Conservation (phyloP, 1,140 invertebrate species). For the Cydia splendana region DNA sequence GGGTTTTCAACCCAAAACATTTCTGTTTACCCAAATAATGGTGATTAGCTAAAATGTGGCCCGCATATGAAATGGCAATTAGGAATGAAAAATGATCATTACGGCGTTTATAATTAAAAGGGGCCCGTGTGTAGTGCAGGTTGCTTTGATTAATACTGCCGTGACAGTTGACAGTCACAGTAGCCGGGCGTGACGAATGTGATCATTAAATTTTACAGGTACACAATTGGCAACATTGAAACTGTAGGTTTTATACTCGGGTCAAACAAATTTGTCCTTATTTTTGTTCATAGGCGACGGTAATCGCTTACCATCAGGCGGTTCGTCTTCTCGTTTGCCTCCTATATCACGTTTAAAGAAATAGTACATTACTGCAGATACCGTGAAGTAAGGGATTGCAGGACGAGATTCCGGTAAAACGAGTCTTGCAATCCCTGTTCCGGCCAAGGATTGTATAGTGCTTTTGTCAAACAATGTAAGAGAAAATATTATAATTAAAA, state of each 20-base stretch:
- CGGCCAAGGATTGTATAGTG: no score
- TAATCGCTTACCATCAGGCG: no score
- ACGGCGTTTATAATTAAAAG: constrained; percentile 75
- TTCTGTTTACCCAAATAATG: constrained; percentile 60
- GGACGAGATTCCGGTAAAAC: no score
- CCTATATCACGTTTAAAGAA: no score
- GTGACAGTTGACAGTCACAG: constrained; percentile 56
- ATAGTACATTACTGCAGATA: no score
- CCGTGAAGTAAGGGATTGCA: no score
- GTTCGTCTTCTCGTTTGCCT: no score
- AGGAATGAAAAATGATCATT: constrained; percentile 78
- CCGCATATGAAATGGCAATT: constrained; percentile 66
- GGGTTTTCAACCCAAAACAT: constrained; percentile 30
- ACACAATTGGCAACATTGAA: not conserved
- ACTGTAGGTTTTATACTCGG: not conserved
- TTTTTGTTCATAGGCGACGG: no score
- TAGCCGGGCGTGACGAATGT: constrained; percentile 1
- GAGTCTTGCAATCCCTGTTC: no score
- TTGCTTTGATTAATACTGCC: constrained; percentile 72
- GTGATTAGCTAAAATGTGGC: constrained; percentile 67
- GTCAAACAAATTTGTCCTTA: no score
- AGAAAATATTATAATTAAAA: no score
- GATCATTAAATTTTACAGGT: constrained; percentile 6
- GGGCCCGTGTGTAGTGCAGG: constrained; percentile 53
- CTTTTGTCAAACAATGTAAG: no score